These are phyloP conservation scores for Caenorhabditis sp. DNA, from an alignment of 2,888 invertebrate genomes.

Conservation along the genomic window DNA sequence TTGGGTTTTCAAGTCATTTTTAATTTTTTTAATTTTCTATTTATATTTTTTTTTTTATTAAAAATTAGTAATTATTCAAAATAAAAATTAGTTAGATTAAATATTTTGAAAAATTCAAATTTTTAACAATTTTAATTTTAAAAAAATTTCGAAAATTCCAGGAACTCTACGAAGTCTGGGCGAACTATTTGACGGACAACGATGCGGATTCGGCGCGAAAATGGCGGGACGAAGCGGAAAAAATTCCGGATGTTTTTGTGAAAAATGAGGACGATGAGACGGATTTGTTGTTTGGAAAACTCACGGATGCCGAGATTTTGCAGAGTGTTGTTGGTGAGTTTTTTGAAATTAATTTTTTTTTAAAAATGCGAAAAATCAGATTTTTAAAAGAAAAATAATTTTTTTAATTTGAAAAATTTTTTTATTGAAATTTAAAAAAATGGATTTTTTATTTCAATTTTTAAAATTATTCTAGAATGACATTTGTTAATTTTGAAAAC, in stretches of 20 bases:
- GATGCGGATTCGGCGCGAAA: not conserved
- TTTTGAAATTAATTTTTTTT: not conserved
- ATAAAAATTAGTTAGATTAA: no score
- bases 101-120: no score
- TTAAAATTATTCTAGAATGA: not conserved
- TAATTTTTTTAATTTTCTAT: constrained; percentile 6
- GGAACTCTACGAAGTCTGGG: constrained; percentile 44
- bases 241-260: constrained; percentile 25
- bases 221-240: constrained; percentile 23
- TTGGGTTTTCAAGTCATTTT: not conserved
- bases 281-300: constrained; percentile 37
- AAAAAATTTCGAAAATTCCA: no score
- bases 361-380: not conserved
- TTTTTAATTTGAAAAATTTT: not conserved
- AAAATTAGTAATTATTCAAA: no score
- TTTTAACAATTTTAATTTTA: no score
- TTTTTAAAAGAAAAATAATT: not conserved
- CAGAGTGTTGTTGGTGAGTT: constrained; percentile 10
- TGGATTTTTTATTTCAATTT: not conserved
- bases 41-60: not conserved
- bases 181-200: constrained; percentile 20
- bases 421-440: no score
- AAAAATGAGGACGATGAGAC: constrained; percentile 53
- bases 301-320: constrained; percentile 22
- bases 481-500: no score